phyloP scores from a whole-genome alignment of 2,113 vertebrate species.

The Antidorcas marsupialis region DNA sequence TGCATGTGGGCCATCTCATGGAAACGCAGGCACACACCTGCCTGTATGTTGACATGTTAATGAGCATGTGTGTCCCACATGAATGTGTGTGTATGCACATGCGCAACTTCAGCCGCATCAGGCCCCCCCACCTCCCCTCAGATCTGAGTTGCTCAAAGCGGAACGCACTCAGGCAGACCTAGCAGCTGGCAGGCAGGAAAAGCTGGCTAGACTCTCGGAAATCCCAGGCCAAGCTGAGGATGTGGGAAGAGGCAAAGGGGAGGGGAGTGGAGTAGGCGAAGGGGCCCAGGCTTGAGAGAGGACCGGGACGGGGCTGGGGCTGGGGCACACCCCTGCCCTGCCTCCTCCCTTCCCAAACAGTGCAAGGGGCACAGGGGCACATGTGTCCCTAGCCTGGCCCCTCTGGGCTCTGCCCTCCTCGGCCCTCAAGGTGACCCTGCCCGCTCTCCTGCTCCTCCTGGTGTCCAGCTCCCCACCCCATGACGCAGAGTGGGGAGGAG shows the following conservation, averaged over 20 bases:
- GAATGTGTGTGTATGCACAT: background rate
- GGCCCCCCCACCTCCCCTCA: background rate
- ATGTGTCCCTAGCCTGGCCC: background rate
- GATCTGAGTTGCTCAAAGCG: background rate
- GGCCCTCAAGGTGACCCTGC: slow-evolving; percentile 39
- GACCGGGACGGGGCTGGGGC: background rate
- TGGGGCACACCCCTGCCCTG: too few species aligned
- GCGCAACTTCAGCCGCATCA: background rate
- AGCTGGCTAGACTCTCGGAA: background rate
- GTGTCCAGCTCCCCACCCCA: background rate
- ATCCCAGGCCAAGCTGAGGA: background rate
- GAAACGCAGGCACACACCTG: background rate
- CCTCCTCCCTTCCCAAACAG: background rate
- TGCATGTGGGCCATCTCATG: accelerated
- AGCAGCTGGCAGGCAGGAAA: background rate
- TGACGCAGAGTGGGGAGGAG: slow-evolving; percentile 18
- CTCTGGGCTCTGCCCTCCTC: background rate
- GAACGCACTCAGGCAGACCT: background rate
- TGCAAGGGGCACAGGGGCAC: background rate
- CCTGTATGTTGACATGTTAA: background rate
- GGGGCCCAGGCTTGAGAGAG: background rate
- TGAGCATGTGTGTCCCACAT: background rate
- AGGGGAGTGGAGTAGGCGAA: background rate
- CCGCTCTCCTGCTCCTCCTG: background rate
- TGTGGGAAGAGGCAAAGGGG: accelerated